phyloP scores from a whole-genome alignment of 1,140 invertebrate species.

The Holotrichia oblita region DNA sequence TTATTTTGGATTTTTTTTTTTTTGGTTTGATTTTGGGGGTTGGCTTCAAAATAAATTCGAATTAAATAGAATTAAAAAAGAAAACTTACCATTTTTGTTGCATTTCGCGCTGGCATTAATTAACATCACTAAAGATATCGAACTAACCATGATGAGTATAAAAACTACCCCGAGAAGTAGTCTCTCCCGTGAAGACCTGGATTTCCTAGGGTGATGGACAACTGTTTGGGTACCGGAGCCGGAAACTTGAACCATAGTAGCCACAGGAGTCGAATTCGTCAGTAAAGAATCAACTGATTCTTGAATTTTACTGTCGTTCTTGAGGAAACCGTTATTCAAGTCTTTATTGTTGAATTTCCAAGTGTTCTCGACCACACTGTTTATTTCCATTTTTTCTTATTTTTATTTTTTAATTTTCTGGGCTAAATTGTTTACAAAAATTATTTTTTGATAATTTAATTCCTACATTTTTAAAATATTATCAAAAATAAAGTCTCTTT shows the following conservation, averaged over 20 bases:
- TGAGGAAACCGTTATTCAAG: constrained; percentile 22
- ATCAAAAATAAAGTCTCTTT: constrained; percentile 15
- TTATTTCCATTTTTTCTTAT: constrained; percentile 26
- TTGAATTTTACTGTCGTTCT: constrained; percentile 18
- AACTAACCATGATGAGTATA: background rate
- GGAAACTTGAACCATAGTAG: constrained; percentile 1
- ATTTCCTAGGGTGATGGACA: background rate
- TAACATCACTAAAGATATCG: background rate
- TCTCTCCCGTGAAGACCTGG: background rate
- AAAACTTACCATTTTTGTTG: background rate
- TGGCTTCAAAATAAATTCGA: too few relatives aligned
- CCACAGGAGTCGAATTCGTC: background rate
- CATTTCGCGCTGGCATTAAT: constrained; percentile 13
- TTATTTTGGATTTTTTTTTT: background rate
- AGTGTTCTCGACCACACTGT: background rate
- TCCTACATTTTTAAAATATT: background rate
- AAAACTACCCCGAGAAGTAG: background rate
- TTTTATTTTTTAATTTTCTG: background rate
- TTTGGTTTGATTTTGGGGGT: too few relatives aligned
- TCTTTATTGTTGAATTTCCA: constrained; percentile 23
- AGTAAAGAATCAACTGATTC: background rate
- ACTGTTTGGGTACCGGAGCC: background rate
- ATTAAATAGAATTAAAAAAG: background rate
- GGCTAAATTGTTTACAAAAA: background rate
- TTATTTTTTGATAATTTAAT: background rate